Evolutionary conservation across 2,113 vertebrate genomes (phyloP).

Genomic region (Petromus typicus): DNA sequence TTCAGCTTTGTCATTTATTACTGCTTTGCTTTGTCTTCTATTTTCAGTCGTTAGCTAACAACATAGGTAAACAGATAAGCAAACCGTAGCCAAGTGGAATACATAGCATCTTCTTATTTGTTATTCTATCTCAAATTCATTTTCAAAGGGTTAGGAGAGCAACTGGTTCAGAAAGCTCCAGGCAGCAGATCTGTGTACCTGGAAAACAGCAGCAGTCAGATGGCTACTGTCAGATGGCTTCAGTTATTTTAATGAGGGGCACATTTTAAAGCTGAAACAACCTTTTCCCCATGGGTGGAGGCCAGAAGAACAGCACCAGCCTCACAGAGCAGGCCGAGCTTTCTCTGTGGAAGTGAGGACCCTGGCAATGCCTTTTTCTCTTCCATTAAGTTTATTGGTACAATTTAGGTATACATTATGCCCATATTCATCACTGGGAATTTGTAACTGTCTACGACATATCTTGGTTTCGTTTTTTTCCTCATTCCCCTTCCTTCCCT

Average conservation of each 20-base stretch:
- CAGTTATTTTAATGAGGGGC: constrained; percentile 20
- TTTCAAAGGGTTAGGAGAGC: not conserved
- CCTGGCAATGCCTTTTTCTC: not conserved
- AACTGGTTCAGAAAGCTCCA: not conserved
- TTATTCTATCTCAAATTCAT: not conserved
- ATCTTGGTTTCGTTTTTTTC: too few relatives aligned
- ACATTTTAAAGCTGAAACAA: not conserved
- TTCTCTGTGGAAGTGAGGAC: not conserved
- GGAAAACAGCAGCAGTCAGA: not conserved
- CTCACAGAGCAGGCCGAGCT: not conserved
- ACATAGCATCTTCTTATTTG: not conserved
- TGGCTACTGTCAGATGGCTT: not conserved
- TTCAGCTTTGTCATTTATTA: not conserved
- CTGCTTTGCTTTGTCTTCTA: constrained; percentile 7
- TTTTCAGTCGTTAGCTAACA: not conserved
- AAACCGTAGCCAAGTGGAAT: not conserved
- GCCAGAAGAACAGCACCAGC: not conserved
- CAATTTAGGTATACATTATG: too few relatives aligned
- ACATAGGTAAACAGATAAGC: not conserved
- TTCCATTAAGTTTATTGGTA: too few relatives aligned
- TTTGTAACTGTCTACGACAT: too few relatives aligned
- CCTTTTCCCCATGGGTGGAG: not conserved
- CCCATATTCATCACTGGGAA: too few relatives aligned
- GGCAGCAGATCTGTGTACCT: not conserved
- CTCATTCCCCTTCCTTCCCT: too few relatives aligned